Base-by-base conservation (phyloP, 2,797 vertebrate genomes). In the Anisognathus igniventris region DNA sequence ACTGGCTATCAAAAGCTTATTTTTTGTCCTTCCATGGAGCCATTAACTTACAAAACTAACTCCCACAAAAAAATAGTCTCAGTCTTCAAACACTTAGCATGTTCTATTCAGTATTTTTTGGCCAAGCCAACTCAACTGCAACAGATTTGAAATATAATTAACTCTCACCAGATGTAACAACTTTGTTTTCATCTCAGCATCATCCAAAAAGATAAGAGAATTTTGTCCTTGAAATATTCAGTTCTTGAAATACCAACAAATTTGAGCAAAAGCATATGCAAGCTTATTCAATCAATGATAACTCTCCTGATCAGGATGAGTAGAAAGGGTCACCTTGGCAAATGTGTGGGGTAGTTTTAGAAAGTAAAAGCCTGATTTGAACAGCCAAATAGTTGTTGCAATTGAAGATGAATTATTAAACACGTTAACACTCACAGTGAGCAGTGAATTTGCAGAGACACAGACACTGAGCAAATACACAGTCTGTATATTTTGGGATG, bases 71-170 rank as follows among this genome's bases (percentile, higher is more conserved):
- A 12, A 22, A 35, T 6, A 62, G 10, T 10, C 31, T 75, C 64
- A 54, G 19, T 53, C 76, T 90, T 72, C 92, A 90, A 92, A 83
- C 27, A 31, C 37, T 30, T 37, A 70, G 24, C 28, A 82, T 0
- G 0, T 91, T 86, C 56, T 81, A 40, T 40, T 86, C n/a, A 27
- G 39, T 20, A 75, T 73, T 94, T 84, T 56, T 40, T 88, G 66
- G 39, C 39, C 48, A 83, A 70, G 31, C 6, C 47, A 90, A 75
- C 12, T 82, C n/a, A 84, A 4, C 48, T 53, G 40, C 65, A 90
- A 81, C 24, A 77, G 39, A 71, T 78, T 54, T 89, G 42, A 92
- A 92, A 79, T 76, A 73, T 70, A 93, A 95, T 92, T 94, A 77
- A 61, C 37, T 70, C 24, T 82, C 42, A 78, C 18, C 72, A 94